Evolutionary conservation across 1,140 invertebrate species (phyloP), one percentile per base, ranked within the genome.

Genomic region (Fragariocoptes setiger): DNA sequence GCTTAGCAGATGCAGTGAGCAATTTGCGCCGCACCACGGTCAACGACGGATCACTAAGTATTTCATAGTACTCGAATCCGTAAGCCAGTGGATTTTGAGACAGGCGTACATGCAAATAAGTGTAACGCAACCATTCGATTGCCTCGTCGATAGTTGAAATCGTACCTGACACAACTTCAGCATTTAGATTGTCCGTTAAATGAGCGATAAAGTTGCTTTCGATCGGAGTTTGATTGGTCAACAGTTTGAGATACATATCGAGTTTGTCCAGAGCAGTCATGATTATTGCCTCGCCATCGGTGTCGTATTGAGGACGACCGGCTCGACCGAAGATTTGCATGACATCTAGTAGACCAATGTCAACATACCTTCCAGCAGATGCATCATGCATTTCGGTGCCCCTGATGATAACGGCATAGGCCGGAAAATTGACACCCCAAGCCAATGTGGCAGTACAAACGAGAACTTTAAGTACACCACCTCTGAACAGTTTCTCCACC

Each of bases 271-370:
- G 76, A 0, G 70, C 64, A 0, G 90, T 97, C 19, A 99, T 90
- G 38, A 99, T 95, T 3, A 79, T 76, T 16, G 83, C 92, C 42
- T 90, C 76, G 16, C 92, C 82, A 13, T 72, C 77, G 13, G 64
- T 72, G 53, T 85, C 77, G 25, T 41, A 47, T 43, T 47, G 67
- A 0, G 90, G 90, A 20, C 71, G 66, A 31, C 92, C 92, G 17
- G 92, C 92, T 37, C 92, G 68, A 41, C 92, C 92, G 62, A 99
- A 99, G 46, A 99, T 99, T 69, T 99, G 92, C 43, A 94, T 63
- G 5, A 99, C 88, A 60, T 99, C 92, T 31, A 99, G 60, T 50
- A 97, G 88, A 42, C 80, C 79, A 5, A 99, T 59, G 57, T 99
- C 85, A 0, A 94, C 72, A 61, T 88, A 94, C 1, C 71, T 67